Evolutionary conservation across 2,888 invertebrate species (phyloP).

Genomic region (Aspidapion aeneum): DNA sequence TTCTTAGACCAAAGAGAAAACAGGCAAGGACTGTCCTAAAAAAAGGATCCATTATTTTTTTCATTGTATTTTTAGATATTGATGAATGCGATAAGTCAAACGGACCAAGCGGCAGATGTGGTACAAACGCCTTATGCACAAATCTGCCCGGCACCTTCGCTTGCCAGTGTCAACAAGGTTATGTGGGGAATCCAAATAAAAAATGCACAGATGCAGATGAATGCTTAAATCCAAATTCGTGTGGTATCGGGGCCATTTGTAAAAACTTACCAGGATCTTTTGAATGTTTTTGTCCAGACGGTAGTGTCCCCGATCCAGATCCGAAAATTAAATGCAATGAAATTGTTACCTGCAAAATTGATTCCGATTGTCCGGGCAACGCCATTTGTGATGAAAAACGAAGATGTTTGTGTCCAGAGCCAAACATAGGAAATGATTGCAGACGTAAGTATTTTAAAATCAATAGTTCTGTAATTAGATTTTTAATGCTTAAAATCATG

Average conservation of each 20-base stretch:
- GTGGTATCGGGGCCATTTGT: conserved; percentile 80
- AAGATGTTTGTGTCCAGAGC: conserved; percentile 85
- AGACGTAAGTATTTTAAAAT: conserved; percentile 64
- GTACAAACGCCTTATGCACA: conserved; percentile 75
- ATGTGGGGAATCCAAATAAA: conserved; percentile 77
- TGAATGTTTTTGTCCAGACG: conserved; percentile 77
- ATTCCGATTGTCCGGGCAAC: conserved; percentile 86
- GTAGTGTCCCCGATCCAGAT: conserved; percentile 80
- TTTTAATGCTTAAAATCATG: no score
- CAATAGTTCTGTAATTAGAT: no score
- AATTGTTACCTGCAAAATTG: conserved; percentile 70
- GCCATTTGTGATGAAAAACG: conserved; percentile 75
- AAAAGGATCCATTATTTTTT: neutral
- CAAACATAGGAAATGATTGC: conserved; percentile 88
- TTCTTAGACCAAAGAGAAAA: neutral
- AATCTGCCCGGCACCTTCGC: conserved; percentile 77
- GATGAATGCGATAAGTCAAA: conserved; percentile 82
- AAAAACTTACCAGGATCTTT: conserved; percentile 74
- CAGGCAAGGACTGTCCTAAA: neutral
- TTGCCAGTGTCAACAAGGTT: conserved; percentile 82
- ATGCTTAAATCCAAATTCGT: conserved; percentile 65
- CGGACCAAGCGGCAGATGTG: conserved; percentile 79
- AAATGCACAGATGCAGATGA: conserved; percentile 84
- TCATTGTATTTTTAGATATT: conserved; percentile 58
- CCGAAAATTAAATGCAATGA: conserved; percentile 78